phyloP scores from a whole-genome alignment of 2,113 vertebrate genomes.

The Xiphophorus couchianus region DNA sequence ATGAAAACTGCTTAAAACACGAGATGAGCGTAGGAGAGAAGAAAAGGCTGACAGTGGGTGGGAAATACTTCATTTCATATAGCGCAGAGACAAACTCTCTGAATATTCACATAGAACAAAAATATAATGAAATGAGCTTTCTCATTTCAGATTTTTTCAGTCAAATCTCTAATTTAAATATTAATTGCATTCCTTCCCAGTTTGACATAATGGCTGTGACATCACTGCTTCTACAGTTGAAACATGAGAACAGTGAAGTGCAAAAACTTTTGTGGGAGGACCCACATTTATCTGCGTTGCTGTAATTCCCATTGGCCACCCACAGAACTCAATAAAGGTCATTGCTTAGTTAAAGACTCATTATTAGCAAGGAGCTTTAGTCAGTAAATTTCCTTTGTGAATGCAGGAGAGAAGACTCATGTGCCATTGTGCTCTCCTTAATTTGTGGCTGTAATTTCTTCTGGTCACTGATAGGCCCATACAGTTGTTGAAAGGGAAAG shows the following conservation, averaged over 20 bases:
- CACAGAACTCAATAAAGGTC: slow-evolving; percentile 48
- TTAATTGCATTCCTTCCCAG: neutral
- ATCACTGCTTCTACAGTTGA: neutral
- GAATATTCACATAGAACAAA: neutral
- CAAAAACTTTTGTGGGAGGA: slow-evolving; percentile 11
- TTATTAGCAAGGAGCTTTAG: slow-evolving; percentile 42
- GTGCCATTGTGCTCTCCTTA: neutral
- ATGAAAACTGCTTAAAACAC: too few relatives aligned
- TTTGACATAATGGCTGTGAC: slow-evolving; percentile 18
- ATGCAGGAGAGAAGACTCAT: slow-evolving; percentile 8
- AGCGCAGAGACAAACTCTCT: neutral
- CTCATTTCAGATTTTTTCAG: neutral
- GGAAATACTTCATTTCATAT: neutral
- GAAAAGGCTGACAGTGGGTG: neutral
- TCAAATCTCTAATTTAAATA: slow-evolving; percentile 17
- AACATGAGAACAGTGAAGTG: neutral
- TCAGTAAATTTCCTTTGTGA: slow-evolving; percentile 26
- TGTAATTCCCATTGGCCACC: slow-evolving; percentile 22
- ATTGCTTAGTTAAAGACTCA: slow-evolving; percentile 36
- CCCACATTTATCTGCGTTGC: slow-evolving; percentile 25
- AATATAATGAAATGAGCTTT: neutral
- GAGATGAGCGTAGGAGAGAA: neutral
- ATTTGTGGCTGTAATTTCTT: neutral
- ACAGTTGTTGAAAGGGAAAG: neutral
- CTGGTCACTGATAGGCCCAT: slow-evolving; percentile 11